Evolutionary conservation across 2,888 invertebrate genomes (phyloP).

Genomic region (Leucoma salicis): DNA sequence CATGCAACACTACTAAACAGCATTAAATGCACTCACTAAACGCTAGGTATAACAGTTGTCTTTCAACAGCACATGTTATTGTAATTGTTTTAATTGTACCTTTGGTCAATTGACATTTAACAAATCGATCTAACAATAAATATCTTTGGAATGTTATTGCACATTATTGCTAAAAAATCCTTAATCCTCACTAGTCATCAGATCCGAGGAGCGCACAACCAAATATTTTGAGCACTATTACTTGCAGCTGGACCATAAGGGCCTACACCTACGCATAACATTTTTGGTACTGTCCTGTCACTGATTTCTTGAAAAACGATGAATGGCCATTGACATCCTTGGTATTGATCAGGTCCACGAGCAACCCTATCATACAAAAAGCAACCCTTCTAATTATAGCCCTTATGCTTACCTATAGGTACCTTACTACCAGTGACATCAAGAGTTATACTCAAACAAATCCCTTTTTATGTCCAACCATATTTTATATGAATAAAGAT

Average conservation of each 20-base stretch:
- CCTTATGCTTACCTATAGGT: too few species aligned
- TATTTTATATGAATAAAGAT: too few species aligned
- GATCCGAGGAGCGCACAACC: slow-evolving; percentile 30
- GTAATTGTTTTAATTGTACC: slow-evolving; percentile 10
- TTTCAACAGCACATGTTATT: slow-evolving; percentile 19
- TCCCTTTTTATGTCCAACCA: too few species aligned
- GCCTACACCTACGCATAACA: too few species aligned
- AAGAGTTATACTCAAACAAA: too few species aligned
- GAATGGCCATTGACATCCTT: too few species aligned
- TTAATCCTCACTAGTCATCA: slow-evolving; percentile 17
- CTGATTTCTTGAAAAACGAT: too few species aligned
- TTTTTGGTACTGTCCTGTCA: too few species aligned
- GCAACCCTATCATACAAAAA: too few species aligned
- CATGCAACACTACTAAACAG: slow-evolving; percentile 2
- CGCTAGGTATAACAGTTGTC: slow-evolving; percentile 3
- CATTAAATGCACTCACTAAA: slow-evolving; percentile 4
- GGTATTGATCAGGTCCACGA: too few species aligned
- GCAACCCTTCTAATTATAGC: too few species aligned
- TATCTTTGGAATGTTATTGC: slow-evolving; percentile 21
- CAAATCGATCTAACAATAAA: slow-evolving; percentile 9
- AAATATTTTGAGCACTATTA: slow-evolving; percentile 25
- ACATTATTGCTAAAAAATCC: slow-evolving; percentile 12
- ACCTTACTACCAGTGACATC: too few species aligned
- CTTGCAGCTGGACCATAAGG: neutral
- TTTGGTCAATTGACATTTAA: slow-evolving; percentile 14